These are phyloP conservation scores for Leptosomus discolor DNA, from an alignment of 2,113 vertebrate genomes.

Conservation along the genomic window DNA sequence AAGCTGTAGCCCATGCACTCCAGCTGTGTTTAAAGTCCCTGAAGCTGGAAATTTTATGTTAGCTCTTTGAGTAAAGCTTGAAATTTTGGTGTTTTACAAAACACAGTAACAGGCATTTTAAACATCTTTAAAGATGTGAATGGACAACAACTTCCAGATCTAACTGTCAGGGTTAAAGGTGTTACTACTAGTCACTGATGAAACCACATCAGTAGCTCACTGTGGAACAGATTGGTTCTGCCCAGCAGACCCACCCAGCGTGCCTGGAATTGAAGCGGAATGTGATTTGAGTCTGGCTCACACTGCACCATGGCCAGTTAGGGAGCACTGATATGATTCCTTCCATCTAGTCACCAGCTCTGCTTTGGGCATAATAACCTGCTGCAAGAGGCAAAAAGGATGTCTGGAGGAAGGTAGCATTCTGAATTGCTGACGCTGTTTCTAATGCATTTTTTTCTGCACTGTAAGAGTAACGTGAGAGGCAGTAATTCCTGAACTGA, in stretches of 20 bases:
- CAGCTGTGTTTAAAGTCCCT: not conserved
- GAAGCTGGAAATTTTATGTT: not conserved
- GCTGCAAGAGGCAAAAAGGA: not conserved
- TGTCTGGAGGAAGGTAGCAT: not conserved
- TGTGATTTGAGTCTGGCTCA: not conserved
- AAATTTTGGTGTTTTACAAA: not conserved
- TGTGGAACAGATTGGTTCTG: not conserved
- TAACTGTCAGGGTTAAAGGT: not conserved
- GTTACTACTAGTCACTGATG: not conserved
- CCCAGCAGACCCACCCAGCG: not conserved
- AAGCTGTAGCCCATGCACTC: not conserved
- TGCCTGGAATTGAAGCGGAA: not conserved
- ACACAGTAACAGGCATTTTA: not conserved
- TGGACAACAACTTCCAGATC: not conserved
- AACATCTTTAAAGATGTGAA: not conserved
- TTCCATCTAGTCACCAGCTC: not conserved
- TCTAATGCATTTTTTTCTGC: not conserved
- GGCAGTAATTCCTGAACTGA: not conserved
- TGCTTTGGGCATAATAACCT: not conserved
- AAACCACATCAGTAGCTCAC: not conserved
- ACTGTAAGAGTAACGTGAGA: not conserved
- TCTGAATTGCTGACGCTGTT: not conserved
- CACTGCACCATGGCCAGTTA: fast-evolving
- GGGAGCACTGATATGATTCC: not conserved
- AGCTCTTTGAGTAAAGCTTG: not conserved